Conservation (phyloP, 2,113 vertebrate species). For the Odocoileus virginianus region DNA sequence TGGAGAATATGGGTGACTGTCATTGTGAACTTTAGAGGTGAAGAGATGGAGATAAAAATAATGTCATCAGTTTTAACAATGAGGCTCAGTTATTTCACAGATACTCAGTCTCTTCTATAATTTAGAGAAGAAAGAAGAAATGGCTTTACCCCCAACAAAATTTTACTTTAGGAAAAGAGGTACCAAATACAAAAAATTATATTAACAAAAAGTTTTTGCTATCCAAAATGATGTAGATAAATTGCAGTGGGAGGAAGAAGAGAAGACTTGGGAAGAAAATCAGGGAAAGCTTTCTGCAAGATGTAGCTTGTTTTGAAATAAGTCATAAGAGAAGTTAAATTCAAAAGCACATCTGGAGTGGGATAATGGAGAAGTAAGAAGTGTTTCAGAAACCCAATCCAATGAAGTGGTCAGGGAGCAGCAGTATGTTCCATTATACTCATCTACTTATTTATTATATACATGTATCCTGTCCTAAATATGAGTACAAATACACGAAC, state of each 20-base stretch:
- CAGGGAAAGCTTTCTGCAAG: not conserved
- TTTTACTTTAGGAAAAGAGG: not conserved
- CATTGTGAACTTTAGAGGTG: not conserved
- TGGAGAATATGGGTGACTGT: not conserved
- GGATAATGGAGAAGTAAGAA: not conserved
- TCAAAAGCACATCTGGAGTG: not conserved
- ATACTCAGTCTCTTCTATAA: not conserved
- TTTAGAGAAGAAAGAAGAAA: not conserved
- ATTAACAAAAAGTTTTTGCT: not conserved
- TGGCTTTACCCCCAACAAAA: not conserved
- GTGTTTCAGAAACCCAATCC: not conserved
- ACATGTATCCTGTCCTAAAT: not conserved
- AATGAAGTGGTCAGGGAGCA: not conserved
- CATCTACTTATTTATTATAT: not conserved
- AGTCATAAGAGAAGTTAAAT: not conserved
- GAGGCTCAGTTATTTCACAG: not conserved
- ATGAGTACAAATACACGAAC: not conserved
- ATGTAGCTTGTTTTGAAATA: not conserved
- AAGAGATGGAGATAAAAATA: not conserved
- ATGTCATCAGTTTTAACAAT: not conserved
- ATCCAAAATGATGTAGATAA: not conserved
- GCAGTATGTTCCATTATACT: not conserved
- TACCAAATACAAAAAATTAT: not conserved
- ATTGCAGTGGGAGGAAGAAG: not conserved
- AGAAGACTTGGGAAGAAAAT: not conserved